phyloP scores from a whole-genome alignment of 2,888 invertebrate genomes.

The Chydorus sphaericus region DNA sequence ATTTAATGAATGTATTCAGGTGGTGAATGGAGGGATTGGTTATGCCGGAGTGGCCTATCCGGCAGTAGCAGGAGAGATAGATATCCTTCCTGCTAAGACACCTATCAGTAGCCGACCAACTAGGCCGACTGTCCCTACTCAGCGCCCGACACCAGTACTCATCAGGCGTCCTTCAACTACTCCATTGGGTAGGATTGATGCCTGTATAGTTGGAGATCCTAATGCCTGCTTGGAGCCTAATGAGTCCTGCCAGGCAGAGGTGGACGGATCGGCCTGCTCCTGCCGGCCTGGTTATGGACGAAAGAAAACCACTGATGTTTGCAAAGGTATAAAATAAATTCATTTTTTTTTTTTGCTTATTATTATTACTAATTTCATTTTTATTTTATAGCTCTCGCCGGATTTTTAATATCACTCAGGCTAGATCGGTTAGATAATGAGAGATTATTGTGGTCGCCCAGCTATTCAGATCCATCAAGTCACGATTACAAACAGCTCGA shows the following conservation, averaged over 20 bases:
- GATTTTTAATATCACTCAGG: constrained; percentile 60
- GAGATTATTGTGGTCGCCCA: constrained; percentile 59
- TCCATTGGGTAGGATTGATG: constrained; percentile 51
- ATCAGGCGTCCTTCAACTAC: constrained; percentile 7
- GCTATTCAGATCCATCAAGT: constrained; percentile 56
- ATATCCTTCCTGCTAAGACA: background rate
- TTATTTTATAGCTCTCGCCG: constrained; percentile 42
- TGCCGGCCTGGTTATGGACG: constrained; percentile 58
- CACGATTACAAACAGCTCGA: constrained; percentile 68
- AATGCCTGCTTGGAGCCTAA: constrained; percentile 70
- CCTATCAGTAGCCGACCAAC: no score
- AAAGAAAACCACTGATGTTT: constrained; percentile 55
- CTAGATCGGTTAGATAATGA: constrained; percentile 71
- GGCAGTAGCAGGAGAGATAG: background rate
- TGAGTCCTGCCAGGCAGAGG: constrained; percentile 72
- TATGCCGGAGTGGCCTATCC: no score
- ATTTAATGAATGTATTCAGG: no score
- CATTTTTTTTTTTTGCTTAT: background rate
- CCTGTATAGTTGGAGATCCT: constrained; percentile 84
- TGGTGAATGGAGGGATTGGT: no score
- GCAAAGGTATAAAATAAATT: constrained; percentile 36
- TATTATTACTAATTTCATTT: background rate
- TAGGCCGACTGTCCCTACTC: constrained; percentile 6
- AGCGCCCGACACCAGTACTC: constrained; percentile 8
- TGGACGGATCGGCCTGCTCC: constrained; percentile 73